Evolutionary conservation across 2,888 invertebrate species (phyloP), one percentile per base, ranked within the genome.

Genomic region (Lamellibrachia columna): DNA sequence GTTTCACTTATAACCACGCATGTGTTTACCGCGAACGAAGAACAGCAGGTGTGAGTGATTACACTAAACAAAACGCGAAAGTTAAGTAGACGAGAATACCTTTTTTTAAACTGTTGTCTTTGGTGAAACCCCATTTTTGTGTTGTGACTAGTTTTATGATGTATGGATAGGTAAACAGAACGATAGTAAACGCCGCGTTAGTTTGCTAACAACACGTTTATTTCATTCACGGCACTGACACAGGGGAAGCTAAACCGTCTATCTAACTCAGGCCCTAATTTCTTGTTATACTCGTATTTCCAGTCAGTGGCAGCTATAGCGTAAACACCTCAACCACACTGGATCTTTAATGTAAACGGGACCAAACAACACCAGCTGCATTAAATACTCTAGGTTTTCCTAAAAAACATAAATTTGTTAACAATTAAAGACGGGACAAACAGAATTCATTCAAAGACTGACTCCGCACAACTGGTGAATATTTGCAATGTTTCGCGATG

Each of bases 351-450:
- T 75, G 22, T 75, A 75, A 75, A 75, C 75, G 3, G 75, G 55
- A 75, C 6, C 75, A 75, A 75, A 75, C 75, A 22, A 11, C 15
- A 75, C 75, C 75, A 75, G 75, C 75, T n/a, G 75, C 75, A 75
- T 75, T 75, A 75, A 15, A 75, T 75, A 75, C 75, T 75, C 75
- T 75, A 22, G 75, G 22, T 75, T 75, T 75, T 75, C 75, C 75
- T 75, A 75, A 75, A 22, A 75, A n/a, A 22, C 75, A 75, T 75
- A 75, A 75, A 75, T 75, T 75, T 3, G 75, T 75, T 75, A 2
- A 75, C 75, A 75, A 75, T 75, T 75, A 75, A 75, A 75, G 75
- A 75, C 75, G 75, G 75, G 75, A 75, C 75, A 75, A 75, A 75
- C 75, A 75, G 3, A n/a, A 75, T 11, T 75, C 6, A 75, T 22